Conservation (phyloP, 92 coral and sea anemone species). For the Phenganax marumi region DNA sequence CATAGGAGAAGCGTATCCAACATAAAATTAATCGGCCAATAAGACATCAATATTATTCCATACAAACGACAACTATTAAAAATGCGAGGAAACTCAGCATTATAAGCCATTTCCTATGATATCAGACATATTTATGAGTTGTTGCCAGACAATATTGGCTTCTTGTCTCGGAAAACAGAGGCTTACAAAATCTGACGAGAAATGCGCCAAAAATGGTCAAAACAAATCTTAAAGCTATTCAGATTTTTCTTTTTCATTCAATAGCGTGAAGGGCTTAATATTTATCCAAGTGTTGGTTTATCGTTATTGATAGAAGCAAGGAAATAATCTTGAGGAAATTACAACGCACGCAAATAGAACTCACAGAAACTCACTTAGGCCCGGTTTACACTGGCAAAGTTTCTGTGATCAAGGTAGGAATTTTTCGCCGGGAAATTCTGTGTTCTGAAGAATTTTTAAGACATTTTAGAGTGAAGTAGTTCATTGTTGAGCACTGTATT, state of each 20-base stretch:
- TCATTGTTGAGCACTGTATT: no score
- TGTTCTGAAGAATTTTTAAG: no score
- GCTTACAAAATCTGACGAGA: neutral
- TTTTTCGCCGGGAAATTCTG: no score
- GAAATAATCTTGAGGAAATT: no score
- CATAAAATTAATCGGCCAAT: neutral
- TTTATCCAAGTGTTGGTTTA: no score
- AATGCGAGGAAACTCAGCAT: neutral
- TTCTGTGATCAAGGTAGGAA: no score
- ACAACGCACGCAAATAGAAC: no score
- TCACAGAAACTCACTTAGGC: no score
- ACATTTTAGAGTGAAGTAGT: no score
- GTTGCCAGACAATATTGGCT: constrained; percentile 7
- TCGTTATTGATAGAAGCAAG: no score
- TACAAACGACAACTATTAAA: constrained; percentile 10
- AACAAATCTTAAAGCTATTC: neutral
- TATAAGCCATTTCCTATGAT: neutral
- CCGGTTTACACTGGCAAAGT: no score
- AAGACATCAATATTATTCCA: neutral
- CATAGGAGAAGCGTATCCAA: neutral
- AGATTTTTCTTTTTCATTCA: neutral
- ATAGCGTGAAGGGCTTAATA: neutral
- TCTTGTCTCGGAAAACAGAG: neutral
- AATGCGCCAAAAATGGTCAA: constrained; percentile 18
- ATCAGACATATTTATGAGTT: neutral